Percentiles rank a stretch among this genome's conserved stretches.
Evolutionary conservation across 2,113 vertebrate genomes (phyloP).

Genomic region (Oreochromis tanganicae): DNA sequence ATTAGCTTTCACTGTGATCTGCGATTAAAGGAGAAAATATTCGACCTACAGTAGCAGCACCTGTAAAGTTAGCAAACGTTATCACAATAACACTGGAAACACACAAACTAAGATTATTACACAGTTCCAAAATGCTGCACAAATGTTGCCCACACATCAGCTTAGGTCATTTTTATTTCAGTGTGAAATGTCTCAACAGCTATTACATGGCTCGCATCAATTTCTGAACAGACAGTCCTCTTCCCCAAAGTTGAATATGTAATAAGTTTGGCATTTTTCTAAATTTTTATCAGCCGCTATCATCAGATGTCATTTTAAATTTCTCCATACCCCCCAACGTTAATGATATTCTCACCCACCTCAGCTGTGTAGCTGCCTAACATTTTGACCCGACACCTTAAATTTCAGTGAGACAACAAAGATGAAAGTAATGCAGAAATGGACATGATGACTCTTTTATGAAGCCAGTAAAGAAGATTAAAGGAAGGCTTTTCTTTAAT

Average conservation of each 20-base stretch:
- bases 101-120: background rate
- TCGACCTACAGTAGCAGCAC: background rate
- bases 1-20: background rate
- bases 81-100: background rate
- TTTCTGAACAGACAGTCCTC: background rate
- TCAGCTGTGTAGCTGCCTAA: background rate
- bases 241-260: background rate
- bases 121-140: background rate
- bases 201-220: background rate
- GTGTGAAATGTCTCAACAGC: background rate
- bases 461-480: background rate
- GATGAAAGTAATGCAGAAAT: background rate
- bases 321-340: background rate
- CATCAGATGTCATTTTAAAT: background rate
- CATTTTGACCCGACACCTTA: background rate
- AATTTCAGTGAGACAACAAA: background rate
- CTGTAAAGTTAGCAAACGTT: background rate
- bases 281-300: background rate
- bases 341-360: background rate
- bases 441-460: slow-evolving; percentile 1
- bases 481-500: background rate
- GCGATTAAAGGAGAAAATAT: background rate
- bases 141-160: background rate
- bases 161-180: background rate
- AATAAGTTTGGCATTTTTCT: background rate